Evolutionary conservation across 2,797 vertebrate genomes (phyloP).

Genomic region (Acridotheres tristis): DNA sequence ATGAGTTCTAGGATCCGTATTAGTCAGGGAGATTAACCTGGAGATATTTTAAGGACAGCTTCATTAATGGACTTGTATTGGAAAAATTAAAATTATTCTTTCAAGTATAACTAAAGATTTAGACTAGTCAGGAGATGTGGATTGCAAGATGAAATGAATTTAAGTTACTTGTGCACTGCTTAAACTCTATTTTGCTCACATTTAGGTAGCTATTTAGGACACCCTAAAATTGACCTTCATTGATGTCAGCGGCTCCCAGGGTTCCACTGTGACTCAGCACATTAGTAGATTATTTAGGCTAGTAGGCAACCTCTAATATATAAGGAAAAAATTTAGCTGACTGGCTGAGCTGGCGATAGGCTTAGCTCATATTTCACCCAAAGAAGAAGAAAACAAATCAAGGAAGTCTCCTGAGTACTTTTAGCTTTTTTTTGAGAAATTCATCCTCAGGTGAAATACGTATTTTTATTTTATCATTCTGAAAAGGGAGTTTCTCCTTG

Average conservation of each 20-base stretch:
- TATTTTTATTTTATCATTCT: not conserved
- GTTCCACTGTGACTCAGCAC: not conserved
- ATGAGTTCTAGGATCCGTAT: not conserved
- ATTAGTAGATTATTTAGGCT: not conserved
- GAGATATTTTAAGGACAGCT: not conserved
- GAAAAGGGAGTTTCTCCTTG: not conserved
- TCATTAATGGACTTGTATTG: not conserved
- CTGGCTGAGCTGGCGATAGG: not conserved
- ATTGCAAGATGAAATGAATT: not conserved
- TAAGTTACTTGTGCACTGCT: not conserved
- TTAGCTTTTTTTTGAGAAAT: not conserved
- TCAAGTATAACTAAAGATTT: not conserved
- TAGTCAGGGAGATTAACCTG: not conserved
- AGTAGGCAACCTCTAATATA: not conserved
- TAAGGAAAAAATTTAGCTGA: not conserved
- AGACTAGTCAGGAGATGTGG: no score
- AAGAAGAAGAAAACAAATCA: not conserved
- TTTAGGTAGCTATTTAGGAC: not conserved
- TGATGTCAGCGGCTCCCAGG: not conserved
- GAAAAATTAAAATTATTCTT: not conserved
- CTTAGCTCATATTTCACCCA: not conserved
- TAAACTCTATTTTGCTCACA: not conserved
- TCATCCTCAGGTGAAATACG: not conserved
- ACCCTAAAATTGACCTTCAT: not conserved
- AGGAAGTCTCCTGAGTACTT: not conserved